A percentile compares a stretch with the other conserved stretches of the same genome.
phyloP scores from a whole-genome alignment of 2,888 invertebrate species.

The Macrosoma leucophasiata region DNA sequence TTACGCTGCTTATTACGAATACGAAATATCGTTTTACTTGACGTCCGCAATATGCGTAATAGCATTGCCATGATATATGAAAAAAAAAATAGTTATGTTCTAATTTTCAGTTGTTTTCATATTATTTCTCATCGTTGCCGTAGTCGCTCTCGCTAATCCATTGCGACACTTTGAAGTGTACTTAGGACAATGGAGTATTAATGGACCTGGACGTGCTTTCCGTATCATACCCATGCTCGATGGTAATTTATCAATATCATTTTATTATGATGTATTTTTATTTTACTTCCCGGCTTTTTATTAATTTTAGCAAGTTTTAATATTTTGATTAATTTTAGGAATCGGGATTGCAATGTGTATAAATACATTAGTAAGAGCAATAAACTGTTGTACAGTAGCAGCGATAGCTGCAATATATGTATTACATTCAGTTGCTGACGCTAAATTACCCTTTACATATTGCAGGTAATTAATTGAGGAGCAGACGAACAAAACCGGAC shows the following conservation, averaged over 20 bases:
- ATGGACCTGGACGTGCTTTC: slow-evolving; percentile 64
- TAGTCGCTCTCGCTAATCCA: slow-evolving; percentile 49
- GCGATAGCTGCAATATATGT: slow-evolving; percentile 51
- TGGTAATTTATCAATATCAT: slow-evolving; percentile 32
- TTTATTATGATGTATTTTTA: not conserved
- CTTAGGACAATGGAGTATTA: slow-evolving; percentile 66
- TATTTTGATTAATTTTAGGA: too few relatives aligned
- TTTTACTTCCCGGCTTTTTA: not conserved
- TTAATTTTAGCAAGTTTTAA: too few relatives aligned
- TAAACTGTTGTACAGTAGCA: slow-evolving; percentile 48
- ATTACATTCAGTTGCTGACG: slow-evolving; percentile 43
- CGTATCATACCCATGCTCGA: slow-evolving; percentile 58
- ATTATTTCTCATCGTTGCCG: slow-evolving; percentile 39
- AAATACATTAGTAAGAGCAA: slow-evolving; percentile 55
- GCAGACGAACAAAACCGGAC: too few relatives aligned
- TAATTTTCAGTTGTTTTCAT: slow-evolving; percentile 45
- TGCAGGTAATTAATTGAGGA: slow-evolving; percentile 52
- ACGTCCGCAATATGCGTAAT: too few relatives aligned
- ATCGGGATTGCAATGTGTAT: slow-evolving; percentile 63
- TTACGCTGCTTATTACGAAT: too few relatives aligned
- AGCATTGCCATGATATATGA: not conserved
- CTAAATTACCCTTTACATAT: slow-evolving; percentile 51
- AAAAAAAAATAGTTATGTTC: slow-evolving; percentile 1
- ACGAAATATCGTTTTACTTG: too few relatives aligned
- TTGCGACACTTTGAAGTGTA: slow-evolving; percentile 65